Conservation (phyloP, 2,113 vertebrate species). For the Archocentrus centrarchus region DNA sequence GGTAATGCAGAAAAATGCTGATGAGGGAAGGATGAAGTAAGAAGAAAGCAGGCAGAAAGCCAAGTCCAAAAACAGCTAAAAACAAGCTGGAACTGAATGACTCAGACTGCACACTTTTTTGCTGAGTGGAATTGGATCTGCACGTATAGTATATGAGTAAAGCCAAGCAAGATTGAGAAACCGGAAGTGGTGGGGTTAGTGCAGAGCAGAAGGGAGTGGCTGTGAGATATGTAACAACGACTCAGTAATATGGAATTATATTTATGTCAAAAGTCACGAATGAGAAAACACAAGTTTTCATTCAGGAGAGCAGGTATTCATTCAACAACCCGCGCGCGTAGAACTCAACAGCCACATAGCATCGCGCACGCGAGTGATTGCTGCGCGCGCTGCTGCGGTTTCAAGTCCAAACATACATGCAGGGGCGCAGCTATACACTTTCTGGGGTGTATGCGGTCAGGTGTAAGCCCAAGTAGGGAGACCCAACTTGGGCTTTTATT, state of each 20-base stretch:
- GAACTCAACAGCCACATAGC: neutral
- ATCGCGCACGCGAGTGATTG: neutral
- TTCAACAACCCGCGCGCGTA: neutral
- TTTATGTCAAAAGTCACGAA: no score
- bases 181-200: neutral
- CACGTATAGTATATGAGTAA: rapidly evolving
- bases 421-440: no score
- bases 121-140: rapidly evolving
- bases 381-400: neutral
- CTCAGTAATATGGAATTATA: no score
- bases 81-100: neutral
- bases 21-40: neutral
- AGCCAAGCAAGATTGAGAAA: neutral
- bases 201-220: neutral
- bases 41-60: neutral
- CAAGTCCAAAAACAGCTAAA: neutral
- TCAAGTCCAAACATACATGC: neutral
- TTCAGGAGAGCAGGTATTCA: neutral
- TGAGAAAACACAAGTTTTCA: no score
- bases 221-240: no score
- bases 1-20: rapidly evolving
- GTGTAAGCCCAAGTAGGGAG: no score
- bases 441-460: no score
- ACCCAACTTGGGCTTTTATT: no score
- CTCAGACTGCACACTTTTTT: neutral